Conservation (phyloP, 2,797 vertebrate species). For the Eidolon dupreanum region DNA sequence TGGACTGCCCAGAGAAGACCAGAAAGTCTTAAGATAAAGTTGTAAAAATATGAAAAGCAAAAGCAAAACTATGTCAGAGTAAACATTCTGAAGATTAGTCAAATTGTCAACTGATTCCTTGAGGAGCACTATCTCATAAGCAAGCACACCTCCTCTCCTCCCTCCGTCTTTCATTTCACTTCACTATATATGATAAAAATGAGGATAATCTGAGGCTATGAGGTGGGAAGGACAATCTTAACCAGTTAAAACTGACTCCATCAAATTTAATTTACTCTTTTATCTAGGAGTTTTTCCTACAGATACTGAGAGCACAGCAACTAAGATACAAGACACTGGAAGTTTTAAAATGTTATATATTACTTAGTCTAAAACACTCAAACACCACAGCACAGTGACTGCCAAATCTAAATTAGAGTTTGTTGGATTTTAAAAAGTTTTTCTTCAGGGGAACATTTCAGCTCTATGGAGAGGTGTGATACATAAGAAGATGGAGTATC, state of each 20-base stretch:
- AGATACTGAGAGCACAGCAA: slow-evolving; percentile 79
- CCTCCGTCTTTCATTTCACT: slow-evolving; percentile 14
- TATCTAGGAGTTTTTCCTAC: slow-evolving; percentile 75
- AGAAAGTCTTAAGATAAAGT: slow-evolving; percentile 28
- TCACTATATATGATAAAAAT: slow-evolving; percentile 77
- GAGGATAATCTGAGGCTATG: slow-evolving; percentile 65
- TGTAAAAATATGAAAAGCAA: background rate
- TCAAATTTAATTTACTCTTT: slow-evolving; percentile 78
- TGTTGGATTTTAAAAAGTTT: slow-evolving; percentile 66
- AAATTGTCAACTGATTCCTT: slow-evolving; percentile 64
- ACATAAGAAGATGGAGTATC: slow-evolving; percentile 84
- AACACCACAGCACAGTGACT: slow-evolving; percentile 78
- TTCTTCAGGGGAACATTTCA: slow-evolving; percentile 84
- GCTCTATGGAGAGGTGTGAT: slow-evolving; percentile 82
- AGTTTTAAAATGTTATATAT: slow-evolving; percentile 85
- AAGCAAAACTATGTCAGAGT: slow-evolving; percentile 36
- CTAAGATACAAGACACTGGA: slow-evolving; percentile 83
- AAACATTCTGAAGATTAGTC: slow-evolving; percentile 54
- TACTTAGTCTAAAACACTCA: slow-evolving; percentile 84
- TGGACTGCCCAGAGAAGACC: background rate
- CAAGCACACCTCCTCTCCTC: slow-evolving; percentile 27
- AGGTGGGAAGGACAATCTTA: slow-evolving; percentile 52
- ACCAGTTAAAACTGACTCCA: slow-evolving; percentile 74
- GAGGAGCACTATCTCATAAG: slow-evolving; percentile 60
- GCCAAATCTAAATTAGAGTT: slow-evolving; percentile 85